Percentiles rank a stretch among this genome's conserved stretches.
Evolutionary conservation across 2,113 vertebrate species (phyloP).

Genomic region (Vidua chalybeata): DNA sequence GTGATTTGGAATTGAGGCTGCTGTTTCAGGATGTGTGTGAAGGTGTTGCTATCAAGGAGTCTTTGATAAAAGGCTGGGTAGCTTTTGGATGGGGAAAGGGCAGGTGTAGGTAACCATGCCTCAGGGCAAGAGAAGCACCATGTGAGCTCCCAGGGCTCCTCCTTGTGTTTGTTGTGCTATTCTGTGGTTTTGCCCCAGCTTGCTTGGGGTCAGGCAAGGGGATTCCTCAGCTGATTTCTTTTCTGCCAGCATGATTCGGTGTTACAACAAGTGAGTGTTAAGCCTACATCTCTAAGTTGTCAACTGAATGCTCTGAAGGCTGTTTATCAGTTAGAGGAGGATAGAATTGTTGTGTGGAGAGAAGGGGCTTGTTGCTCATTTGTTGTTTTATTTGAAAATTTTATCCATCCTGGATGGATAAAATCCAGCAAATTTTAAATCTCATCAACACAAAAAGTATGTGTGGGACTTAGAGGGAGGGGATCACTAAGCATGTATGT

Average conservation of each 20-base stretch:
- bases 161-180: fast-evolving
- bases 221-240: background rate
- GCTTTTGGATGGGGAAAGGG: background rate
- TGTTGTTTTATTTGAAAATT: background rate
- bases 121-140: fast-evolving
- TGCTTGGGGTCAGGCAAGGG: background rate
- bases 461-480: background rate
- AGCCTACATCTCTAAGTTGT: background rate
- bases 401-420: background rate
- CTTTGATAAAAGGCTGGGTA: background rate
- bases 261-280: background rate
- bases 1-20: background rate
- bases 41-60: background rate
- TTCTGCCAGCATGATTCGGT: background rate
- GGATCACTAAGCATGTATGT: background rate
- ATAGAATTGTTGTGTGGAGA: background rate
- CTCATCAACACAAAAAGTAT: background rate
- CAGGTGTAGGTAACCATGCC: background rate
- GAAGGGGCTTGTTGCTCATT: background rate
- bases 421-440: background rate
- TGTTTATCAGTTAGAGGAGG: background rate
- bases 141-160: fast-evolving
- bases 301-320: background rate
- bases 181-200: background rate
- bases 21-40: background rate